These are phyloP conservation scores for Tetramorium alpestre DNA, from an alignment of 1,140 invertebrate genomes.

Conservation along the genomic window DNA sequence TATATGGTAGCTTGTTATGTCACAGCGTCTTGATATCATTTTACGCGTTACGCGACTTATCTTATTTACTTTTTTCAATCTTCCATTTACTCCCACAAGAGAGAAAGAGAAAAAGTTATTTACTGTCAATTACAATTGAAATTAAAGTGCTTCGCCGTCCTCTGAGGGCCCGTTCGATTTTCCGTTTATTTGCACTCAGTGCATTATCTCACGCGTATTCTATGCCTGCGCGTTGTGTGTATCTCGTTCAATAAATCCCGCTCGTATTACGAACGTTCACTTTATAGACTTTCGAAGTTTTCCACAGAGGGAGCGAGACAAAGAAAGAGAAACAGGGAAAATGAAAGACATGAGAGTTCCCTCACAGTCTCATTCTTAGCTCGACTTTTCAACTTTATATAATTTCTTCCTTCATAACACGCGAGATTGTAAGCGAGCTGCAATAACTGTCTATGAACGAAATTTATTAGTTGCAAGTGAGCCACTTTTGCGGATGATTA, in stretches of 20 bases:
- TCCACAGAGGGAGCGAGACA: background rate
- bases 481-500: conserved; percentile 39
- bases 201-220: conserved; percentile 33
- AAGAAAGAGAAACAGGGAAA: conserved; percentile 2
- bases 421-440: conserved; percentile 14
- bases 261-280: conserved; percentile 30
- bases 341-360: background rate
- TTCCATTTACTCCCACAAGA: conserved; percentile 6
- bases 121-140: conserved; percentile 38
- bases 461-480: conserved; percentile 42
- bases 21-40: conserved; percentile 6
- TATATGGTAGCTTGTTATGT: background rate
- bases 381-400: conserved; percentile 48
- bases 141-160: conserved; percentile 7
- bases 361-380: conserved; percentile 20
- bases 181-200: conserved; percentile 37
- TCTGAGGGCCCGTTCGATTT: conserved; percentile 22
- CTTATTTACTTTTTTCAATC: conserved; percentile 32
- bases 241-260: conserved; percentile 46
- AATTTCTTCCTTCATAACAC: conserved; percentile 39
- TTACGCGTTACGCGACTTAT: conserved; percentile 27
- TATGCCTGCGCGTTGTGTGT: background rate
- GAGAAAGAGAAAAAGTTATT: conserved; percentile 6
- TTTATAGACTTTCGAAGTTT: conserved; percentile 51
- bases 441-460: conserved; percentile 27